phyloP scores from a whole-genome alignment of 30 jellyfish, hydroid and myxozoan genomes.

The Aurelia aurita region DNA sequence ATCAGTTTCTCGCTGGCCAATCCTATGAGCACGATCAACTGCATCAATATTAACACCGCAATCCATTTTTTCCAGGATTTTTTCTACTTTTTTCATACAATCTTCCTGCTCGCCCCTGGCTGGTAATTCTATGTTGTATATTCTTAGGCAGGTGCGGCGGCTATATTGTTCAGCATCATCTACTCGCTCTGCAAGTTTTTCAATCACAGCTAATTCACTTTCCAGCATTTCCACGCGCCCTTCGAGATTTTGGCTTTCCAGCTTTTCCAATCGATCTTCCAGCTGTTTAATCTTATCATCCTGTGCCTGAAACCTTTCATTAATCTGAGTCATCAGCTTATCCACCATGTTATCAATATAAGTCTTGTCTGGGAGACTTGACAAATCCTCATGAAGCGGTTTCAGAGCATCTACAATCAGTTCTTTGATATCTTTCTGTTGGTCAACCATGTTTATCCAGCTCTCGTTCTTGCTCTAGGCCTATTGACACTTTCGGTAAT shows the following conservation, averaged over 20 bases:
- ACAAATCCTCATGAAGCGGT: neutral
- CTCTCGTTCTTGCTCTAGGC: too few species aligned
- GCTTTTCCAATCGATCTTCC: neutral
- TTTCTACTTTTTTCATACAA: too few species aligned
- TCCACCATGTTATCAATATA: neutral
- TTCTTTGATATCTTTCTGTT: neutral
- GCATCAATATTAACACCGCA: too few species aligned
- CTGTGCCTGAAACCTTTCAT: neutral
- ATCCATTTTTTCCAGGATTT: too few species aligned
- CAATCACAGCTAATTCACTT: neutral
- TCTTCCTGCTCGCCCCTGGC: too few species aligned
- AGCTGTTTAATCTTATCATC: neutral
- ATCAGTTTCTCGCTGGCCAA: too few species aligned
- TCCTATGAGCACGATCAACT: too few species aligned
- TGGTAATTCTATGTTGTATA: neutral
- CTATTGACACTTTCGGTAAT: too few species aligned
- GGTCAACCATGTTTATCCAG: neutral
- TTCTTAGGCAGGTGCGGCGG: neutral
- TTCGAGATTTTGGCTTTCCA: neutral
- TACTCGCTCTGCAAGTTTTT: slow-evolving; percentile 2
- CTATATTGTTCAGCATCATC: slow-evolving; percentile 6
- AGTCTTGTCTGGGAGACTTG: neutral
- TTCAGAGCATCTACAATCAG: neutral
- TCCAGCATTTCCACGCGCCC: slow-evolving; percentile 2
- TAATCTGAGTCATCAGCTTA: neutral